phyloP scores from a whole-genome alignment of 2,113 vertebrate species.

The Sceloporus tristichus region DNA sequence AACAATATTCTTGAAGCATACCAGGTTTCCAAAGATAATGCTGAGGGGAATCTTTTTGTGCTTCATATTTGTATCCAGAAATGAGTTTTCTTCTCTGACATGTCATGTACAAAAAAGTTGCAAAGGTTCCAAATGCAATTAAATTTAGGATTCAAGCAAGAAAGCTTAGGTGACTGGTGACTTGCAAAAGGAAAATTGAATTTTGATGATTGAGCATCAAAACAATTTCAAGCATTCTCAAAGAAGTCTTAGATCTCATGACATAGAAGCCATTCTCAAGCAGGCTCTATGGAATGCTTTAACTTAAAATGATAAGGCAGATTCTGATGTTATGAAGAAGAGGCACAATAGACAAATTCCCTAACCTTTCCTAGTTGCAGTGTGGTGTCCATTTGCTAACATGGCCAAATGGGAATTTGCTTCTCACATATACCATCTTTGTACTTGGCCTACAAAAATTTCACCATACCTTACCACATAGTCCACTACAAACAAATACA shows the following conservation, averaged over 20 bases:
- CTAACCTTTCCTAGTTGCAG: neutral
- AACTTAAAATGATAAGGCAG: neutral
- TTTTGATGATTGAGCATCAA: neutral
- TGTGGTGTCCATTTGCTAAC: neutral
- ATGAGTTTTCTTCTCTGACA: slow-evolving; percentile 1
- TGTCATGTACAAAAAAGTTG: neutral
- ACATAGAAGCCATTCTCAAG: neutral
- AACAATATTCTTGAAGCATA: neutral
- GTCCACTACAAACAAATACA: too few relatives aligned
- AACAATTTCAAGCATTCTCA: neutral
- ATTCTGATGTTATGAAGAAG: neutral
- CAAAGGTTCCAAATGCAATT: slow-evolving; percentile 17
- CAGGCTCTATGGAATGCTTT: neutral
- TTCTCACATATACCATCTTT: neutral
- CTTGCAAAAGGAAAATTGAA: slow-evolving; percentile 4
- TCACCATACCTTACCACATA: too few relatives aligned
- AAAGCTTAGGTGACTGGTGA: slow-evolving; percentile 1
- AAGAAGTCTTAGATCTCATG: neutral
- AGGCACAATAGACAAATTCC: neutral
- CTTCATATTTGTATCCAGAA: neutral
- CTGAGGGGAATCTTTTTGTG: slow-evolving; percentile 2
- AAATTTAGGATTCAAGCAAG: slow-evolving; percentile 10
- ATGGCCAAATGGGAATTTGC: neutral
- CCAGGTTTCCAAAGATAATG: neutral
- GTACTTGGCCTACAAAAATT: neutral